Percentiles rank a stretch among this genome's conserved stretches.
These are phyloP conservation scores for Cephus runcator DNA, from an alignment of 2,888 invertebrate genomes.

Conservation along the genomic window DNA sequence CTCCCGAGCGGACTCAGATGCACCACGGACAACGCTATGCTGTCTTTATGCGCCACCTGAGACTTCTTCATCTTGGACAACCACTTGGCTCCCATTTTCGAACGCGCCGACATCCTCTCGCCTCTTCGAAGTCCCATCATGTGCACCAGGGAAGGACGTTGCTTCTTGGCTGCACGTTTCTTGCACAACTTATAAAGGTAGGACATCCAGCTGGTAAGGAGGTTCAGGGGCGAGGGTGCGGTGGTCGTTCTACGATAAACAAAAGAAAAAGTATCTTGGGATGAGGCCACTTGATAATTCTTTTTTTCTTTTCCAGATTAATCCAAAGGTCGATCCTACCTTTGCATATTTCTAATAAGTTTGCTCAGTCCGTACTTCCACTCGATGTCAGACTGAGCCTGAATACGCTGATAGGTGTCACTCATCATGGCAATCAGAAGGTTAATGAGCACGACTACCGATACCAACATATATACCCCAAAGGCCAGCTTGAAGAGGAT, in stretches of 20 bases:
- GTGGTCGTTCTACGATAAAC: constrained; percentile 80
- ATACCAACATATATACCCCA: constrained; percentile 98
- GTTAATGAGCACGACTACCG: constrained; percentile 98
- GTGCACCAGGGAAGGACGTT: constrained; percentile 85
- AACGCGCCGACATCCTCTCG: constrained; percentile 79
- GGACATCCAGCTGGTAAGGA: constrained; percentile 93
- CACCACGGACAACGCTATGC: constrained; percentile 81
- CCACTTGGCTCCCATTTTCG: constrained; percentile 91
- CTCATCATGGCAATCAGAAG: constrained; percentile 99
- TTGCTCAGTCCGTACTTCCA: constrained; percentile 99
- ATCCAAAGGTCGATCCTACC: constrained; percentile 38
- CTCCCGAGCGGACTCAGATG: constrained; percentile 87
- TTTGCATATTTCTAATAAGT: constrained; percentile 97
- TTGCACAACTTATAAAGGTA: constrained; percentile 86
- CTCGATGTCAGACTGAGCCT: constrained; percentile 99
- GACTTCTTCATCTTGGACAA: constrained; percentile 88
- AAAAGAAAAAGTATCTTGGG: not conserved
- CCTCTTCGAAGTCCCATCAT: constrained; percentile 81
- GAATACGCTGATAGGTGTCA: constrained; percentile 99
- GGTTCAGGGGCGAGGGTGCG: constrained; percentile 96
- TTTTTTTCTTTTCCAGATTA: not conserved
- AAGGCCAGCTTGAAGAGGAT: constrained; percentile 89
- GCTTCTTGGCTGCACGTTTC: constrained; percentile 76
- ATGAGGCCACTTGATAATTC: not conserved
- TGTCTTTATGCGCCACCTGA: constrained; percentile 83